These are phyloP conservation scores for Amorpha juglandis DNA, from an alignment of 2,888 invertebrate species.

Conservation along the genomic window DNA sequence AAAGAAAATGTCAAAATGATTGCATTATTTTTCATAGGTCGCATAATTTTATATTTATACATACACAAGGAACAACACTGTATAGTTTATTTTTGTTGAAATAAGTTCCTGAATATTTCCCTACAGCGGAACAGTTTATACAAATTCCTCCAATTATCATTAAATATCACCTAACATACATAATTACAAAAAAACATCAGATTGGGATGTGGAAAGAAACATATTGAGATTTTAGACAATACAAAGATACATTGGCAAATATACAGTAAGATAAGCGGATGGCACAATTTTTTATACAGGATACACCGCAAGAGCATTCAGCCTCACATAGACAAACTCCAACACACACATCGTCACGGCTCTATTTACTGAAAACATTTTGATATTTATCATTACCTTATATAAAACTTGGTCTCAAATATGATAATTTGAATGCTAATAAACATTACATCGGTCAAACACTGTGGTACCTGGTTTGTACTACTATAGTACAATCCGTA, in stretches of 20 bases:
- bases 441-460: slow-evolving; percentile 46
- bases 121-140: slow-evolving; percentile 19
- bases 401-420: slow-evolving; percentile 73
- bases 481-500: slow-evolving; percentile 73
- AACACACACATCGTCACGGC: slow-evolving; percentile 17
- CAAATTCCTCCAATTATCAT: slow-evolving; percentile 35
- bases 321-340: slow-evolving; percentile 32
- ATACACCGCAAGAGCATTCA: slow-evolving; percentile 25
- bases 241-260: slow-evolving; percentile 50
- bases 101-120: background rate
- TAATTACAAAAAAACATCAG: slow-evolving; percentile 54
- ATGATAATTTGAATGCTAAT: slow-evolving; percentile 56
- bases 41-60: slow-evolving; percentile 2
- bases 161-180: slow-evolving; percentile 54
- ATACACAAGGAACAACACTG: background rate
- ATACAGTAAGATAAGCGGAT: slow-evolving; percentile 76
- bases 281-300: slow-evolving; percentile 62
- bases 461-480: slow-evolving; percentile 66
- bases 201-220: slow-evolving; percentile 71
- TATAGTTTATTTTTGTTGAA: background rate
- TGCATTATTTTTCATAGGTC: slow-evolving; percentile 2
- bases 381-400: slow-evolving; percentile 41
- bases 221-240: slow-evolving; percentile 45
- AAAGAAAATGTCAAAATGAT: slow-evolving; percentile 28
- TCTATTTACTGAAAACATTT: slow-evolving; percentile 26